Conservation (phyloP, 2,113 vertebrate genomes). For the Pelecanoides urinatrix region DNA sequence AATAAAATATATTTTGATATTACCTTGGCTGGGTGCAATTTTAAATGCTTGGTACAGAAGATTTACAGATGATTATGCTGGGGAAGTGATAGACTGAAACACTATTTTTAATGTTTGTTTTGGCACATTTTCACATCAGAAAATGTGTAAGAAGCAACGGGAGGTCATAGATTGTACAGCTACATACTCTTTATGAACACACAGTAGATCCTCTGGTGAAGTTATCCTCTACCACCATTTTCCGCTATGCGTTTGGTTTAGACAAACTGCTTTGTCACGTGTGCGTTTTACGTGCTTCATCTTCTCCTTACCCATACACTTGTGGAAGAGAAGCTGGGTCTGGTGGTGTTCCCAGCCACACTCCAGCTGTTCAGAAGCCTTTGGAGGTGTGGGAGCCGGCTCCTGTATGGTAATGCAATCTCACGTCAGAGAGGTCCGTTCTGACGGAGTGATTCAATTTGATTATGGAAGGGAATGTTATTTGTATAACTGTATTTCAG, state of each 20-base stretch:
- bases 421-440: accelerated
- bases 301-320: background rate
- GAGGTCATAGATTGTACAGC: background rate
- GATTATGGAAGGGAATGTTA: accelerated
- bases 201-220: background rate
- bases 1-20: conserved; percentile 99
- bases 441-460: accelerated
- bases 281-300: accelerated
- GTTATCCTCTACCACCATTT: accelerated
- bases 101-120: background rate
- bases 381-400: background rate
- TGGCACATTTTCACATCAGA: conserved; percentile 13
- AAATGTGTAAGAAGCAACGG: background rate
- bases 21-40: conserved; percentile 77
- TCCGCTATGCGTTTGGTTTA: accelerated
- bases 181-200: background rate
- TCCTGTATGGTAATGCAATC: accelerated
- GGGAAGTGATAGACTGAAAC: background rate
- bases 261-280: accelerated
- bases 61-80: background rate
- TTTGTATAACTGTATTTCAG: background rate
- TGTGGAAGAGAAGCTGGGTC: background rate
- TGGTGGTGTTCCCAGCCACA: background rate
- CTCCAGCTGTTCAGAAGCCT: background rate
- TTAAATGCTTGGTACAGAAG: conserved; percentile 12